Evolutionary conservation across 2,113 vertebrate species (phyloP).

Genomic region (Gallinago paraguaiae): DNA sequence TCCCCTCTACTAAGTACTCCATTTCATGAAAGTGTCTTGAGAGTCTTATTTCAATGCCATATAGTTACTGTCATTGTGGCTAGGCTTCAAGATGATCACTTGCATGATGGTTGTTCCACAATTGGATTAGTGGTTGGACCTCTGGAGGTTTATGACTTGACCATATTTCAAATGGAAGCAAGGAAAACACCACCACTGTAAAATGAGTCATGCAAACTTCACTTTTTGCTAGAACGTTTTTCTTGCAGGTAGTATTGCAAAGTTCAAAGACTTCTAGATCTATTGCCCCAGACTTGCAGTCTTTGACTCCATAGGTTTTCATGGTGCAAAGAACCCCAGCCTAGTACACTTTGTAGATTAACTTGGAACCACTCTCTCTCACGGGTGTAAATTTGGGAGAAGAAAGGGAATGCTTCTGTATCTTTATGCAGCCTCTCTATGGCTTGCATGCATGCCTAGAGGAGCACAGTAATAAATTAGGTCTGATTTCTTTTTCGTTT

Average conservation of each 20-base stretch:
- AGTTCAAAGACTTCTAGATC: background rate
- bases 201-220: background rate
- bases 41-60: background rate
- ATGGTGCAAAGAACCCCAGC: background rate
- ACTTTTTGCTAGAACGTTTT: background rate
- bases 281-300: background rate
- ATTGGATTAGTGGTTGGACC: background rate
- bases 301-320: background rate
- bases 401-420: background rate
- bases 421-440: background rate
- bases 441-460: background rate
- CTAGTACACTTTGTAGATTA: background rate
- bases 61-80: background rate
- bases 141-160: conserved; percentile 17
- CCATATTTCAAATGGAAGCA: background rate
- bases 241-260: background rate
- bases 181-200: background rate
- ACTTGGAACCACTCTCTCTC: background rate
- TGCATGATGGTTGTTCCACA: background rate
- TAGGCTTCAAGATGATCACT: background rate
- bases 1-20: background rate
- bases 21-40: background rate
- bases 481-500: background rate
- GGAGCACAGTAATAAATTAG: background rate
- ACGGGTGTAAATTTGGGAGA: background rate